These are phyloP conservation scores for Deilephila elpenor DNA, from an alignment of 2,888 invertebrate genomes.

Conservation along the genomic window DNA sequence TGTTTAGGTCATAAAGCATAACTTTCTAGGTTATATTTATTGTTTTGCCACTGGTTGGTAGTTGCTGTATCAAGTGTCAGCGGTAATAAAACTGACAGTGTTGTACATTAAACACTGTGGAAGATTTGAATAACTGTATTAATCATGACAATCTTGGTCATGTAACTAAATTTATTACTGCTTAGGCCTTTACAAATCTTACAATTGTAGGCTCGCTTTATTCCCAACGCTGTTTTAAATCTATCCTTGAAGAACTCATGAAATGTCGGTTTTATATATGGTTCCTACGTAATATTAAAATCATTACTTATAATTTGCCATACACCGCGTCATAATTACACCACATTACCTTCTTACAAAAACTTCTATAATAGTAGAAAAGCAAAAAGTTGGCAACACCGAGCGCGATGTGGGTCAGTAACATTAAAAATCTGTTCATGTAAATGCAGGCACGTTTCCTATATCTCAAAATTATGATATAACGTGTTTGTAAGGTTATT, in stretches of 20 bases:
- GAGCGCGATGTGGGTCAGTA: background rate
- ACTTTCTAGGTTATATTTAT: conserved; percentile 22
- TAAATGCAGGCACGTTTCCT: conserved; percentile 14
- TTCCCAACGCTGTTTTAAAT: too few relatives aligned
- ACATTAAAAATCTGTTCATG: conserved; percentile 26
- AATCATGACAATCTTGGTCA: too few relatives aligned
- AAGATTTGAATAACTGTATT: too few relatives aligned
- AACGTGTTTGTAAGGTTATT: conserved; percentile 36
- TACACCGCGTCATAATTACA: background rate
- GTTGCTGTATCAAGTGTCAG: background rate
- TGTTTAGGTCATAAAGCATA: conserved; percentile 14
- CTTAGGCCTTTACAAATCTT: too few relatives aligned
- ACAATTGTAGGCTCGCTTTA: too few relatives aligned
- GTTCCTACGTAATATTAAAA: background rate
- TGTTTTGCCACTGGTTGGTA: conserved; percentile 12
- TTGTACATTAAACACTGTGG: background rate
- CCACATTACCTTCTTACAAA: background rate
- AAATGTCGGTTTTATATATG: too few relatives aligned
- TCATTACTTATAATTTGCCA: background rate
- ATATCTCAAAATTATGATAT: conserved; percentile 35
- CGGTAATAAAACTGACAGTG: background rate
- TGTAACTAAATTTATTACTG: too few relatives aligned
- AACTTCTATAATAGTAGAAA: too few relatives aligned
- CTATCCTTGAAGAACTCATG: too few relatives aligned
- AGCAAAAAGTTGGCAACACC: background rate